Evolutionary conservation across 2,888 invertebrate genomes (phyloP).

Genomic region (Pristionchus mayeri): DNA sequence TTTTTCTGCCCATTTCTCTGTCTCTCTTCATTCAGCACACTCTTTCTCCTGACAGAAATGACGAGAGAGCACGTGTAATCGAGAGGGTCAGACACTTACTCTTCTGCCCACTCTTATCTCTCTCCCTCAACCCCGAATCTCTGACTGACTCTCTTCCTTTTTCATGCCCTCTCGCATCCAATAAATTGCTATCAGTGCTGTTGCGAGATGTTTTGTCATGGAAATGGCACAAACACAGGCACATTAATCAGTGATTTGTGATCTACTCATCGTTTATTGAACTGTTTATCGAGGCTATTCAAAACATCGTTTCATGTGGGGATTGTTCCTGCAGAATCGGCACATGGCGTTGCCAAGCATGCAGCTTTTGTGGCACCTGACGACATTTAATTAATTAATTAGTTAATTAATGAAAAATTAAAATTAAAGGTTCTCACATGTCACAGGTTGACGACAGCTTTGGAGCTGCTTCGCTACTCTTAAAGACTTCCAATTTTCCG

Average conservation of each 20-base stretch:
- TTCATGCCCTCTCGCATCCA: neutral
- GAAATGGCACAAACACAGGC: neutral
- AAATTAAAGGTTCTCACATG: neutral
- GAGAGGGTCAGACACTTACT: neutral
- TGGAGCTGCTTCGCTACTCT: neutral
- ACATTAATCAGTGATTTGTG: constrained; percentile 17
- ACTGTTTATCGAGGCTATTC: neutral
- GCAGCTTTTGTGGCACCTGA: constrained; percentile 1
- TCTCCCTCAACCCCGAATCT: neutral
- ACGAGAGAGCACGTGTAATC: neutral
- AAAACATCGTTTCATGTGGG: neutral
- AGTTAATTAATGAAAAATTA: neutral
- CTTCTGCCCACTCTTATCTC: neutral
- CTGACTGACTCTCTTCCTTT: neutral
- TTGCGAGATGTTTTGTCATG: neutral
- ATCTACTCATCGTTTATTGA: neutral
- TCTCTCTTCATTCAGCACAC: no score
- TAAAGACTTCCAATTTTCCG: neutral
- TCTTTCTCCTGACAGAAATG: neutral
- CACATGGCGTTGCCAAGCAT: neutral
- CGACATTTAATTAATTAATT: neutral
- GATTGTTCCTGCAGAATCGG: neutral
- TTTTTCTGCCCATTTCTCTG: no score
- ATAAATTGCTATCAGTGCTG: neutral
- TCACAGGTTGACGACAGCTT: neutral